Conservation (phyloP, 2,113 vertebrate species). For the Dasyprocta punctata region DNA sequence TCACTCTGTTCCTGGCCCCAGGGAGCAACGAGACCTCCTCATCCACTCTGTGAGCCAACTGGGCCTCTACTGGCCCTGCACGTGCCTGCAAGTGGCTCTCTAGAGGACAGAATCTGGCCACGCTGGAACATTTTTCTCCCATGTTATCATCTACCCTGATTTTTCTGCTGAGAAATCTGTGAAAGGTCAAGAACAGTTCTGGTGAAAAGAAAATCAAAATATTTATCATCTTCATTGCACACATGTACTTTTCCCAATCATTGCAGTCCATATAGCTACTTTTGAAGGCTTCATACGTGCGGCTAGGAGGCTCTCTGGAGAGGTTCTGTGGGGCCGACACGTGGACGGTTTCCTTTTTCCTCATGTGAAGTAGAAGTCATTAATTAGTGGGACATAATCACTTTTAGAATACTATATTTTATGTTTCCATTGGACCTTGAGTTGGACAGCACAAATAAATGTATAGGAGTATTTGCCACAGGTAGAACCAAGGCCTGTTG, state of each 20-base stretch:
- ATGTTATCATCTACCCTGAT: conserved; percentile 41
- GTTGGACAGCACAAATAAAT: conserved; percentile 47
- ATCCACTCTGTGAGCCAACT: neutral
- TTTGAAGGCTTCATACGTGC: neutral
- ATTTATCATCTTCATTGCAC: neutral
- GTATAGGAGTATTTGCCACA: neutral
- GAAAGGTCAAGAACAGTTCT: conserved; percentile 50
- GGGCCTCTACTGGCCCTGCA: neutral
- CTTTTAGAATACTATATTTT: conserved; percentile 31
- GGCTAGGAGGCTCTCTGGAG: conserved; percentile 43
- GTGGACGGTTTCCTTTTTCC: neutral
- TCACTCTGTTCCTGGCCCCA: neutral
- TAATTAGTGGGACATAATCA: neutral
- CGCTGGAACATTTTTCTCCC: conserved; percentile 65
- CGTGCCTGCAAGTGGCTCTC: neutral
- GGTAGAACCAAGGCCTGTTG: neutral
- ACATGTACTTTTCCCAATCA: neutral
- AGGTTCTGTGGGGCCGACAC: neutral
- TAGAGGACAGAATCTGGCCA: neutral
- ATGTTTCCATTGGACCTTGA: conserved; percentile 34
- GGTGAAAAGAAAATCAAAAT: conserved; percentile 20
- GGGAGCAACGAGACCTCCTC: neutral
- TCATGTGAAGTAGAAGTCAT: conserved; percentile 63
- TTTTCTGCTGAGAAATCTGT: conserved; percentile 66
- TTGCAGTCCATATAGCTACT: neutral